A percentile compares a stretch with the other conserved stretches of the same genome.
Conservation (phyloP, 2,797 vertebrate species). For the Falco rusticolus region DNA sequence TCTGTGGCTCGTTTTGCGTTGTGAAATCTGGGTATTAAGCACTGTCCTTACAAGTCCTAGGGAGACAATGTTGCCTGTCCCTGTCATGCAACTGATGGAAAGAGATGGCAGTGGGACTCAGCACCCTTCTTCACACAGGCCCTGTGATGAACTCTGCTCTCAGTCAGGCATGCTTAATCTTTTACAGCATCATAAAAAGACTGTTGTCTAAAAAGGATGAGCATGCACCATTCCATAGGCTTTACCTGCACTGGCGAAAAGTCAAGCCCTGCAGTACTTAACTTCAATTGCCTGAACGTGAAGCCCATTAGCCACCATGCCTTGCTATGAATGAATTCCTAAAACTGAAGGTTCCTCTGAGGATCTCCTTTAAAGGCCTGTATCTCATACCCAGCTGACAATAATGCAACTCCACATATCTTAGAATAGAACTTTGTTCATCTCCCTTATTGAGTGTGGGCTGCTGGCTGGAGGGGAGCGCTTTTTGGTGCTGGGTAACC, state of each 20-base stretch:
- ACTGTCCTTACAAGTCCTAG: not conserved
- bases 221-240: not conserved
- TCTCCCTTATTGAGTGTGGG: conserved; percentile 54
- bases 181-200: not conserved
- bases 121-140: not conserved
- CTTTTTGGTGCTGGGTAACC: conserved; percentile 61
- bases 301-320: not conserved
- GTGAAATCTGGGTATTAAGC: not conserved
- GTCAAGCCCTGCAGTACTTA: not conserved
- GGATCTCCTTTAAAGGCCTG: conserved; percentile 64
- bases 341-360: not conserved
- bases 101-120: not conserved
- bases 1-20: not conserved
- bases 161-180: not conserved
- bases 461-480: conserved; percentile 2
- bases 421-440: conserved; percentile 64
- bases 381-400: conserved; percentile 4
- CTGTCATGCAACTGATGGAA: not conserved
- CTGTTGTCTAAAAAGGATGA: not conserved
- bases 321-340: not conserved
- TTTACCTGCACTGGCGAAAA: not conserved
- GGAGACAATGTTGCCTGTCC: not conserved
- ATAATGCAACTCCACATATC: not conserved
- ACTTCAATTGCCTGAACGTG: not conserved
- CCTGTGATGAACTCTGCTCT: not conserved